Evolutionary conservation across 1,140 invertebrate genomes (phyloP), one percentile per base, ranked within the genome.

Genomic region (Ptiloglossa arizonensis): DNA sequence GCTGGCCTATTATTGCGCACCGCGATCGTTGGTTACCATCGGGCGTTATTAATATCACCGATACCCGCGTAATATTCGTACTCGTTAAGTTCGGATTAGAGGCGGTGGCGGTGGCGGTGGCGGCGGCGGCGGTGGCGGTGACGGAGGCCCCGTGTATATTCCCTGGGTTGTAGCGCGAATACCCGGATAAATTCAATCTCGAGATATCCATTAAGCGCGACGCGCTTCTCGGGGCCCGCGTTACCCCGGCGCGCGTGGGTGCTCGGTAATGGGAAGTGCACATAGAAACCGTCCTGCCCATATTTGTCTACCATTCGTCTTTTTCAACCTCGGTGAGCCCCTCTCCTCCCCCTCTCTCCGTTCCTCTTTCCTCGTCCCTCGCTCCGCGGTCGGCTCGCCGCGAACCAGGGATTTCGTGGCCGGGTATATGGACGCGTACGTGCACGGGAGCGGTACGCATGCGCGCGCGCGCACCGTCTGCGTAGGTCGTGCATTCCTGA

Each of bases 241-340:
- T 82, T 80, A 87, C 85, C 83, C 82, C 62, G 69, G 44, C 41
- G 79, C 63, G 83, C 80, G 88, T 89, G 88, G 88, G 88, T 89
- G 88, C 87, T 41, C 67, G 74, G 85, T 89, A 89, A 89, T 89
- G 88, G 88, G 85, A 87, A 89, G 88, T 86, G 80, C 87, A 87
- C 83, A 86, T 89, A 88, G 87, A 88, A 89, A 87, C 84, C 85
- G 86, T 87, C 86, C 81, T 88, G 85, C 81, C 88, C 88, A 89
- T 89, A 89, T 89, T 89, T 89, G 88, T 85, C 71, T 86, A 87
- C 88, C 88, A 86, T 86, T 87, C 83, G 86, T 89, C 87, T 87
- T 87, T 86, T 84, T 87, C 84, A 80, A 70, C 71, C 80, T 59
- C 64, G 82, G 56, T n/a, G n/a, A n/a, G n/a, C 69, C 82, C 80